phyloP scores from a whole-genome alignment of 2,797 vertebrate species.

The Chaenodraco wilsoni region DNA sequence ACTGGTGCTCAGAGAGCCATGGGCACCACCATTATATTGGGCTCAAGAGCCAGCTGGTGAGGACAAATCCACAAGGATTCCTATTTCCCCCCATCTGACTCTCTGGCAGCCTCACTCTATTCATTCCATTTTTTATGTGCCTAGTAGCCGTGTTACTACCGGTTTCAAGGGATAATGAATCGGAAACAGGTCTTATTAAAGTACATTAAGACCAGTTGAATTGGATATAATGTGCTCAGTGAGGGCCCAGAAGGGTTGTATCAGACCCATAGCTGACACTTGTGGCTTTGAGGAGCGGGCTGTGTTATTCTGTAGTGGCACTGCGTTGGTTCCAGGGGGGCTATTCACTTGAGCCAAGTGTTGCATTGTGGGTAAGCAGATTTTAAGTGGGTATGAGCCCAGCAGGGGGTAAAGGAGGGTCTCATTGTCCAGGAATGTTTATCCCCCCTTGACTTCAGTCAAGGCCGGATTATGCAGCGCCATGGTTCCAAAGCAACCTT shows the following conservation, averaged over 20 bases:
- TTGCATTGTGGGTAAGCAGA: slow-evolving; percentile 72
- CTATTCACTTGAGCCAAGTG: slow-evolving; percentile 65
- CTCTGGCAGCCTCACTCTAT: slow-evolving; percentile 80
- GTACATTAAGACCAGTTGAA: slow-evolving; percentile 77
- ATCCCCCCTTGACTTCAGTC: slow-evolving; percentile 63
- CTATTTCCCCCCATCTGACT: slow-evolving; percentile 70
- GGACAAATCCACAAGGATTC: slow-evolving; percentile 81
- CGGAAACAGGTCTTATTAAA: slow-evolving; percentile 87
- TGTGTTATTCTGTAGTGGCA: slow-evolving; percentile 66
- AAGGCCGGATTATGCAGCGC: slow-evolving; percentile 72
- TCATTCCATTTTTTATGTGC: slow-evolving; percentile 85
- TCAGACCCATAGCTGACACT: slow-evolving; percentile 76
- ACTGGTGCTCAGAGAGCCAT: slow-evolving; percentile 76
- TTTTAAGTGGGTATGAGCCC: slow-evolving; percentile 75
- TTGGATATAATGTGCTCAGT: slow-evolving; percentile 78
- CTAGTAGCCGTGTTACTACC: slow-evolving; percentile 85
- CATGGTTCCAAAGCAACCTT: slow-evolving; percentile 72
- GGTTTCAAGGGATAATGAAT: slow-evolving; percentile 87
- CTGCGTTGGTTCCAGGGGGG: slow-evolving; percentile 59
- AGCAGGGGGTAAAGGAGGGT: slow-evolving; percentile 76
- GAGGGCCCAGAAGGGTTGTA: slow-evolving; percentile 79
- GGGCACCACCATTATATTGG: slow-evolving; percentile 81
- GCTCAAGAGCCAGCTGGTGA: slow-evolving; percentile 80
- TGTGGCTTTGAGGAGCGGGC: slow-evolving; percentile 68
- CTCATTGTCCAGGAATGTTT: slow-evolving; percentile 84